phyloP scores from a whole-genome alignment of 2,113 vertebrate species.

The Bettongia penicillata region DNA sequence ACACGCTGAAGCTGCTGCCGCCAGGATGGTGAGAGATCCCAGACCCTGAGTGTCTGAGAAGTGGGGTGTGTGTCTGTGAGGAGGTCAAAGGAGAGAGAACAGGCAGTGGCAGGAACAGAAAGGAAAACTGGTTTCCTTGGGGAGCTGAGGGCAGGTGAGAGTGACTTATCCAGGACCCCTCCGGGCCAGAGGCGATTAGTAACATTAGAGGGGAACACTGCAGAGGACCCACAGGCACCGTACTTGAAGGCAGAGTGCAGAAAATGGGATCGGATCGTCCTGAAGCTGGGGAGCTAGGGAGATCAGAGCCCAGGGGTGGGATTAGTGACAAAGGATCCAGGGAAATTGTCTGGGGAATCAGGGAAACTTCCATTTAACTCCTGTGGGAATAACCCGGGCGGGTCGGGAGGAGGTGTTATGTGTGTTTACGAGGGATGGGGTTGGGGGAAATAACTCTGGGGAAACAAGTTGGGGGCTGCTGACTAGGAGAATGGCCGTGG shows the following conservation, averaged over 20 bases:
- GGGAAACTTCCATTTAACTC: neutral
- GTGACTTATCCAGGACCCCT: neutral
- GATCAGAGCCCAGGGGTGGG: neutral
- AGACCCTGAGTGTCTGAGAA: neutral
- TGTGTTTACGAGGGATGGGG: neutral
- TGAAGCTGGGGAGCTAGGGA: neutral
- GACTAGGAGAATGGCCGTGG: neutral
- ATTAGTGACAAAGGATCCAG: neutral
- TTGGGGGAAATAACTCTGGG: neutral
- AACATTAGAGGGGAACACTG: neutral
- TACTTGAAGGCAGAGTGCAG: neutral
- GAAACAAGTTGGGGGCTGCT: neutral
- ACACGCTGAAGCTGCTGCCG: conserved; percentile 2
- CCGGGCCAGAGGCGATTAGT: neutral
- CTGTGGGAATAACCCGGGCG: neutral
- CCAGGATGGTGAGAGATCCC: conserved; percentile 68
- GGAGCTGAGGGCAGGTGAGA: neutral
- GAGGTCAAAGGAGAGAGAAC: neutral
- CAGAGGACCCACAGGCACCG: neutral
- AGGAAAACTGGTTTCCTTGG: neutral
- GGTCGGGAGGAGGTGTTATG: neutral
- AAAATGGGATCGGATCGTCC: neutral
- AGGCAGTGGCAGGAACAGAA: neutral
- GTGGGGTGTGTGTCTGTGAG: neutral
- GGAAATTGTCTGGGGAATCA: neutral